These are phyloP conservation scores for Cyclophora albipunctata DNA, from an alignment of 2,888 invertebrate genomes.

Conservation along the genomic window DNA sequence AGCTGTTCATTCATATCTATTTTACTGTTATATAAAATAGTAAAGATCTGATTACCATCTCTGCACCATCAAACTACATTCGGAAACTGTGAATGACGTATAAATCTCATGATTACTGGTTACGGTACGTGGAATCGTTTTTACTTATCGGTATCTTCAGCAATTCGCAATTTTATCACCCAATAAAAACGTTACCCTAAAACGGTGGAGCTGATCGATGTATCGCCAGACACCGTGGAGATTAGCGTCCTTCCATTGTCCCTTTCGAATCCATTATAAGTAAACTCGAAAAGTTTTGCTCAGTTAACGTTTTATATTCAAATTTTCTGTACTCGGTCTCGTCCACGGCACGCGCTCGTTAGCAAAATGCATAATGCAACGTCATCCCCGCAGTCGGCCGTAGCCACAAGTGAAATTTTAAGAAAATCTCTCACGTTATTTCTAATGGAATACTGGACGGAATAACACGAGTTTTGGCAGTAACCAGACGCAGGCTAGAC, in stretches of 20 bases:
- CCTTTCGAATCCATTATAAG: conserved; percentile 29
- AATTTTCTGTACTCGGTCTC: conserved; percentile 46
- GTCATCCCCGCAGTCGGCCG: conserved; percentile 34
- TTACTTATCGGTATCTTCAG: no score
- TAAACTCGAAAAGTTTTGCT: conserved; percentile 34
- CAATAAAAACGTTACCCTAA: conserved; percentile 1
- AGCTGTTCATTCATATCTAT: no score
- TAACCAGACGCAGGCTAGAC: conserved; percentile 6
- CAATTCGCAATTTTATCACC: background rate
- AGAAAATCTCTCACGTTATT: conserved; percentile 31
- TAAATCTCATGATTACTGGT: no score
- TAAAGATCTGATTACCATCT: background rate
- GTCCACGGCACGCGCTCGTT: conserved; percentile 55
- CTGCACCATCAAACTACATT: no score
- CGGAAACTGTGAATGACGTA: no score
- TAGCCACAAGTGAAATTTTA: conserved; percentile 46
- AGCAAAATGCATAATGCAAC: conserved; percentile 67
- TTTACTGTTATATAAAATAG: no score
- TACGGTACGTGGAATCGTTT: no score
- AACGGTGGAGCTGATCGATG: conserved; percentile 5
- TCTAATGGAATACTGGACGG: conserved; percentile 11
- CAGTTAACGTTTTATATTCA: conserved; percentile 50
- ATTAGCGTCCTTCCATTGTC: conserved; percentile 17
- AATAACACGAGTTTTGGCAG: conserved; percentile 15
- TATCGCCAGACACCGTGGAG: conserved; percentile 10